These are phyloP conservation scores for Bostrychus sinensis DNA, from an alignment of 2,113 vertebrate genomes.

Conservation along the genomic window DNA sequence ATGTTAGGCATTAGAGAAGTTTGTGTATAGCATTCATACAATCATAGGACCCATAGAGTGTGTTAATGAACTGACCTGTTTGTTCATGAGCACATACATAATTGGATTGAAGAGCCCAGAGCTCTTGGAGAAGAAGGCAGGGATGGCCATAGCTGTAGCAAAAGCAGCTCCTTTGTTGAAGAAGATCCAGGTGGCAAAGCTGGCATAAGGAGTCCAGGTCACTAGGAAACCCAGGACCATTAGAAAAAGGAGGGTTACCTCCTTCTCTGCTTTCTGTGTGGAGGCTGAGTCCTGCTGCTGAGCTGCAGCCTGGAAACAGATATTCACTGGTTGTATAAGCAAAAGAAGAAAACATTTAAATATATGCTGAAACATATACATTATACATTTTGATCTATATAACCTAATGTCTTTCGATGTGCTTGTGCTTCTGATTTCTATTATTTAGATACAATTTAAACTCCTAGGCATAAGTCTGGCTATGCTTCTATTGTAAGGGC, in stretches of 20 bases:
- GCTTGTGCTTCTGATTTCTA: too few species aligned
- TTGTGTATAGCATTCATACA: background rate
- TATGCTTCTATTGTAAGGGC: too few species aligned
- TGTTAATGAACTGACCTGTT: slow-evolving; percentile 79
- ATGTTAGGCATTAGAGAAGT: background rate
- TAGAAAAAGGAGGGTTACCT: slow-evolving; percentile 84
- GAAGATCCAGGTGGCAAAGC: slow-evolving; percentile 82
- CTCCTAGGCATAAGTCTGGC: too few species aligned
- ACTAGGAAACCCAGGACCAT: slow-evolving; percentile 82
- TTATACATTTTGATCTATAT: too few species aligned
- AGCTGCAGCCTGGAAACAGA: slow-evolving; percentile 73
- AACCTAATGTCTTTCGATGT: too few species aligned
- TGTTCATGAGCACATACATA: slow-evolving; percentile 79
- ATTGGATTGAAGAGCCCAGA: slow-evolving; percentile 80
- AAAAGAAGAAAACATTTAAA: background rate
- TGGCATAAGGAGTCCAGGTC: slow-evolving; percentile 81
- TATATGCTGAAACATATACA: too few species aligned
- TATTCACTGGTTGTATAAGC: too few species aligned
- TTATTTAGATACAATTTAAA: too few species aligned
- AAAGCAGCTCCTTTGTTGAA: slow-evolving; percentile 82
- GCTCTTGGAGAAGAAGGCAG: slow-evolving; percentile 85
- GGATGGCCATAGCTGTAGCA: slow-evolving; percentile 74
- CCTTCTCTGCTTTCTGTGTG: slow-evolving; percentile 83
- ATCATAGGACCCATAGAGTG: too few species aligned
- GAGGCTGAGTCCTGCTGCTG: slow-evolving; percentile 83